Conservation (phyloP, 2,888 invertebrate genomes). For the Amiota minor region DNA sequence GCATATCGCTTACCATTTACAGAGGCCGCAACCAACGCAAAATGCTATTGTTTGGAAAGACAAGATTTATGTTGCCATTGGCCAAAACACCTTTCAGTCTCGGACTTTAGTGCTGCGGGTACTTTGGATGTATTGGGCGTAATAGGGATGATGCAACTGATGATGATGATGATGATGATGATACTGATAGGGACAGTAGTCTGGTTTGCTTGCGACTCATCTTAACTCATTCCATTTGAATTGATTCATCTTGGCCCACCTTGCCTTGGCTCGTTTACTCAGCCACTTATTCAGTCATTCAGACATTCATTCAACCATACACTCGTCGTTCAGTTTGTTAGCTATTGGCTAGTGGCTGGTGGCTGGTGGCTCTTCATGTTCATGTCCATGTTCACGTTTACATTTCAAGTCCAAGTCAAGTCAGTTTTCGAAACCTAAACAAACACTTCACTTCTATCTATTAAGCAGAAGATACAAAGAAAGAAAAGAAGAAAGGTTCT, state of each 20-base stretch:
- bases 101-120: slow-evolving; percentile 45
- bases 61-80: slow-evolving; percentile 62
- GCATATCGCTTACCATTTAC: slow-evolving; percentile 36
- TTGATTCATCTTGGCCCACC: not conserved
- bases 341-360: too few species aligned
- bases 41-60: slow-evolving; percentile 53
- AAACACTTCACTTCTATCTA: slow-evolving; percentile 49
- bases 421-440: slow-evolving; percentile 56
- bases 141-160: too few species aligned
- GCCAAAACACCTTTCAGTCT: slow-evolving; percentile 43
- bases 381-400: slow-evolving; percentile 13
- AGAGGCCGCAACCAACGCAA: not conserved
- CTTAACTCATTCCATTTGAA: not conserved
- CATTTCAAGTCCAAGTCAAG: slow-evolving; percentile 24
- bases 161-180: too few species aligned
- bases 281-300: slow-evolving; percentile 1
- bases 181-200: too few species aligned
- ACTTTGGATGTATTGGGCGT: too few species aligned
- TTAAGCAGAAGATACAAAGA: too few species aligned
- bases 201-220: not conserved
- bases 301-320: not conserved
- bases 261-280: not conserved
- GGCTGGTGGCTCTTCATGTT: not conserved
- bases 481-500: too few species aligned
- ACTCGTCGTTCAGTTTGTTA: not conserved